Evolutionary conservation across 2,113 vertebrate species (phyloP).

Genomic region (Syngnathoides biaculeatus): DNA sequence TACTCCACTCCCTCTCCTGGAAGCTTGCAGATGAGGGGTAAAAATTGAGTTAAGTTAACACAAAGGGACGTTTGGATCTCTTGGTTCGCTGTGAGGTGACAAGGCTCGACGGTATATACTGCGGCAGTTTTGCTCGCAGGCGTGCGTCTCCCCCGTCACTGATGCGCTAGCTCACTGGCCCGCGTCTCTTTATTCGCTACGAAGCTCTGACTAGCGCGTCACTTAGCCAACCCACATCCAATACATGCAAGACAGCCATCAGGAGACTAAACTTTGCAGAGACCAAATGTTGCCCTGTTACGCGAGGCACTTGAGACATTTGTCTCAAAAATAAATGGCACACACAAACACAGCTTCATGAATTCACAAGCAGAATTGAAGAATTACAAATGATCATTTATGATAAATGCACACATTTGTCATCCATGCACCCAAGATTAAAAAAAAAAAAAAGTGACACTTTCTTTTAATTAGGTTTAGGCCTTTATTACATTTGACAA

Average conservation of each 20-base stretch:
- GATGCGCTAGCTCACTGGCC: slow-evolving; percentile 72
- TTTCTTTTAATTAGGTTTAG: too few species aligned
- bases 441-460: too few species aligned
- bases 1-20: background rate
- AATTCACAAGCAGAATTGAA: too few species aligned
- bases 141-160: slow-evolving; percentile 63
- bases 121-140: slow-evolving; percentile 10
- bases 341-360: too few species aligned
- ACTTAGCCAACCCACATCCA: slow-evolving; percentile 55
- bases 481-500: too few species aligned
- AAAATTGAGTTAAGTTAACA: slow-evolving; percentile 8
- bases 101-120: slow-evolving; percentile 25
- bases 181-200: slow-evolving; percentile 87
- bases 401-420: too few species aligned
- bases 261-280: background rate
- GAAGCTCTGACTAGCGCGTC: slow-evolving; percentile 68
- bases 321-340: too few species aligned
- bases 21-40: slow-evolving; percentile 4
- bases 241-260: background rate
- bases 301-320: background rate
- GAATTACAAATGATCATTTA: too few species aligned
- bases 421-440: too few species aligned
- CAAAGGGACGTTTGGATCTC: slow-evolving; percentile 37
- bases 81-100: slow-evolving; percentile 8
- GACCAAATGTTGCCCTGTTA: background rate